phyloP scores from a whole-genome alignment of 2,888 invertebrate genomes.

The Sinohyriopsis cumingii region DNA sequence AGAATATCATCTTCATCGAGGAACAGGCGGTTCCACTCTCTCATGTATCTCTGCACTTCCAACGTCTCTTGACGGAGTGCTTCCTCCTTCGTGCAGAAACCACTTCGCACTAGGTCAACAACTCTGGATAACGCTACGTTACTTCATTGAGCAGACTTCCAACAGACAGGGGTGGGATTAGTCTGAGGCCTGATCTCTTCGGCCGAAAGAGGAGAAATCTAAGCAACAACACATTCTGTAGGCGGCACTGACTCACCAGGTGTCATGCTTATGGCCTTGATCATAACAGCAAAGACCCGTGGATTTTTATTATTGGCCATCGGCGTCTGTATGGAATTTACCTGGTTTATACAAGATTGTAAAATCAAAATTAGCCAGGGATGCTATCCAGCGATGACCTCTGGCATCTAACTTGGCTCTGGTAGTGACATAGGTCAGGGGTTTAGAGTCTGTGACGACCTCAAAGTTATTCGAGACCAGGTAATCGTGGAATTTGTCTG shows the following conservation, averaged over 20 bases:
- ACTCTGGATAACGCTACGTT: neutral
- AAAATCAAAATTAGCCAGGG: slow-evolving; percentile 17
- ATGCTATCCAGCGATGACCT: slow-evolving; percentile 17
- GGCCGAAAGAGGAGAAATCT: neutral
- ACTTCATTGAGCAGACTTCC: too few relatives aligned
- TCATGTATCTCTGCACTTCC: neutral
- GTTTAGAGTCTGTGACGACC: slow-evolving; percentile 31
- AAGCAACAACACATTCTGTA: neutral
- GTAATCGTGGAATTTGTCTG: slow-evolving; percentile 30
- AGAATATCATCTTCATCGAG: slow-evolving; percentile 2
- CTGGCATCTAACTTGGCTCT: slow-evolving; percentile 22
- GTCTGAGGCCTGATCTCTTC: neutral
- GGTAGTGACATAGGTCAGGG: slow-evolving; percentile 18
- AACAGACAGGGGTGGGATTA: neutral
- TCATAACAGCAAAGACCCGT: neutral
- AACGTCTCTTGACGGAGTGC: too few relatives aligned
- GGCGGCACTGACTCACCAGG: neutral
- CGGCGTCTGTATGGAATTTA: slow-evolving; percentile 17
- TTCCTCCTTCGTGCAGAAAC: too few relatives aligned
- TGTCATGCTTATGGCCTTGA: slow-evolving; percentile 3
- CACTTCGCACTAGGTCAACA: too few relatives aligned
- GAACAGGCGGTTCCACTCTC: neutral
- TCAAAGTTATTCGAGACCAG: slow-evolving; percentile 20
- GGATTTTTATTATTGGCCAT: slow-evolving; percentile 7
- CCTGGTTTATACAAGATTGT: slow-evolving; percentile 15